Evolutionary conservation across 2,797 vertebrate genomes (phyloP), one percentile per base, ranked within the genome.

Genomic region (Orientallactaga sibirica): DNA sequence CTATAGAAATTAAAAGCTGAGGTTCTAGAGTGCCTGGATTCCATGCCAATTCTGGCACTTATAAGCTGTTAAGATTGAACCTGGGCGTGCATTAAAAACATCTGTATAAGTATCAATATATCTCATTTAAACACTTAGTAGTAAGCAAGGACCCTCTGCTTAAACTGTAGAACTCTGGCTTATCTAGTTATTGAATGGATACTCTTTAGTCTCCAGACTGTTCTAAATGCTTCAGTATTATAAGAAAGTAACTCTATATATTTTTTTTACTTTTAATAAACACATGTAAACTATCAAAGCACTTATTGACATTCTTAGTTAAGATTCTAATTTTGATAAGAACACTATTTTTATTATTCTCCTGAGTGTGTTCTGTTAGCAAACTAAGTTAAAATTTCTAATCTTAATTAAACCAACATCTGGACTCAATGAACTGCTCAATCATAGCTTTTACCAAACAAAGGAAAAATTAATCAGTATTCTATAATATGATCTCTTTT

Each of bases 391-490:
- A 93, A 86, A 93, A 94, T 1, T 90, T 66, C 58, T 71, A 93
- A 94, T 91, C 37, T 91, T 90, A 95, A 81, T 88, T 80, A 79
- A 93, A 79, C 9, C 83, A 92, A 94, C 10, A 89, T 95, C 22
- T 90, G 64, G 93, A 61, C 12, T 94, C 83, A 91, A 33, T 79
- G 66, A 95, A 86, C 62, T 82, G 71, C 48, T 92, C 96, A 96
- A 91, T 91, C 33, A 82, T 33, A 64, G 33, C 6, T 90, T 71
- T 7, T 19, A 70, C 43, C 71, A 87, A 75, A 58, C 2, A 90
- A 4, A 73, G 19, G 80, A 84, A 70, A 91, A 88, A 29, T 52
- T 43, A 86, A 84, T 64, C 64, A 89, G 4, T 82, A 77, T 73
- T 64, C 27, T 78, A 62, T 43, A 90, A 66, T 83, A 10, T 48